Percentiles rank a stretch among this genome's conserved stretches.
phyloP scores from a whole-genome alignment of 1,140 invertebrate genomes.

The Triops cancriformis region DNA sequence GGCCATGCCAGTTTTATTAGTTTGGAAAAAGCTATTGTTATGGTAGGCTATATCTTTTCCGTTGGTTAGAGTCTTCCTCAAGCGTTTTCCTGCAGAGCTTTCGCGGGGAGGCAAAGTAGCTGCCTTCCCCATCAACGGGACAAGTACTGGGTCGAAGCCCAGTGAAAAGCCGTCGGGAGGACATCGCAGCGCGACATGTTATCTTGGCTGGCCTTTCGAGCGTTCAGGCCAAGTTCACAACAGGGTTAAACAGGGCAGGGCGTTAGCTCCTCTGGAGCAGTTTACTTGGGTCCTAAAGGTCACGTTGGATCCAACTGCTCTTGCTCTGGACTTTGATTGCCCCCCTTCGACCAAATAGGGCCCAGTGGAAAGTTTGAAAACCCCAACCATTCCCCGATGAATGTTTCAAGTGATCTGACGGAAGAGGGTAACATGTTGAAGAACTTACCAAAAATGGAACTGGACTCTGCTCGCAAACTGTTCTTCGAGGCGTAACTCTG shows the following conservation, averaged over 20 bases:
- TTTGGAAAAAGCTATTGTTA: not conserved
- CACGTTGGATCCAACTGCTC: too few species aligned
- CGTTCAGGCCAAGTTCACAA: not conserved
- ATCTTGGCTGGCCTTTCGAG: not conserved
- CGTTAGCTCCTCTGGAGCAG: not conserved
- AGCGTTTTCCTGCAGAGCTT: too few species aligned
- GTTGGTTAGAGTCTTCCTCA: too few species aligned
- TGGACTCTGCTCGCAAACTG: slow-evolving; percentile 65
- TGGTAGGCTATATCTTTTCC: not conserved
- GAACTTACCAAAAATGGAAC: slow-evolving; percentile 74
- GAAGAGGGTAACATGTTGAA: slow-evolving; percentile 9
- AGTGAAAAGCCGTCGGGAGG: not conserved
- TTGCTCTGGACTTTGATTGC: too few species aligned
- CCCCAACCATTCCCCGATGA: not conserved
- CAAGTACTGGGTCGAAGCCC: too few species aligned
- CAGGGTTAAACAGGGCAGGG: not conserved
- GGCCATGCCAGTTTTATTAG: not conserved
- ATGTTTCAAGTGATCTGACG: not conserved
- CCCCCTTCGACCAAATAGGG: too few species aligned
- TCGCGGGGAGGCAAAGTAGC: too few species aligned
- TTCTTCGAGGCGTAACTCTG: slow-evolving; percentile 61
- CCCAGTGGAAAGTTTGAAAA: not conserved
- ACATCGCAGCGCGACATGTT: not conserved
- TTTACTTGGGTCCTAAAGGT: not conserved
- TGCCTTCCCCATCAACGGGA: too few species aligned